Evolutionary conservation across 1,140 invertebrate genomes (phyloP).

Genomic region (Venturia canescens): DNA sequence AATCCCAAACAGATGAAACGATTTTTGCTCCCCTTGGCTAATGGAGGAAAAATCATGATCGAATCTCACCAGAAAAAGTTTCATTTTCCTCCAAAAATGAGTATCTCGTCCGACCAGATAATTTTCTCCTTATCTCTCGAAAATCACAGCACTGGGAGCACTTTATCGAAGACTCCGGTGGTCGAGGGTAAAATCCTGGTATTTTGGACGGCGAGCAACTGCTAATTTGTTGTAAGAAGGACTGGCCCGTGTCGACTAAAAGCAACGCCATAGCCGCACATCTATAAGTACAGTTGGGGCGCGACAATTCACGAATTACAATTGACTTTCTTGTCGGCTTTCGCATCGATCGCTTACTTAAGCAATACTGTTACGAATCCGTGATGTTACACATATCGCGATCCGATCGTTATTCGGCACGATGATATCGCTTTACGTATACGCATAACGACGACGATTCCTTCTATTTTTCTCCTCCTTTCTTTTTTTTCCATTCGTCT

Average conservation of each 20-base stretch:
- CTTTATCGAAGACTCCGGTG: no score
- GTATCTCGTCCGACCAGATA: constrained; percentile 50
- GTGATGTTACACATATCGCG: constrained; percentile 67
- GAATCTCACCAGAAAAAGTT: constrained; percentile 63
- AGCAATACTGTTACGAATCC: constrained; percentile 73
- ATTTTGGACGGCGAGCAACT: constrained; percentile 49
- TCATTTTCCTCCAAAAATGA: constrained; percentile 60
- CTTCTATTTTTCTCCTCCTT: background rate
- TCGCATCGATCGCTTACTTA: constrained; percentile 74
- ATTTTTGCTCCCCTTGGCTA: constrained; percentile 37
- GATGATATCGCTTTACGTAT: background rate
- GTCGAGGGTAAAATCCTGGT: background rate
- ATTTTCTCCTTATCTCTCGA: background rate
- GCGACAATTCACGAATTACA: constrained; percentile 76
- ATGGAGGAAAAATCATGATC: background rate
- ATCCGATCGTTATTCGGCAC: constrained; percentile 3
- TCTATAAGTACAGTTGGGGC: constrained; percentile 76
- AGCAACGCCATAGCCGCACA: constrained; percentile 70
- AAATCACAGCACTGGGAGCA: no score
- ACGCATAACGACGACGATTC: background rate
- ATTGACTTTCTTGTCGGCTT: constrained; percentile 77
- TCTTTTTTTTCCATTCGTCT: background rate
- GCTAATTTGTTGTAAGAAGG: constrained; percentile 69
- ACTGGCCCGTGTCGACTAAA: constrained; percentile 70
- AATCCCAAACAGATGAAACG: no score